Percentiles rank a stretch among this genome's conserved stretches.
Evolutionary conservation across 2,888 invertebrate species (phyloP).

Genomic region (Athrips mouffetella): DNA sequence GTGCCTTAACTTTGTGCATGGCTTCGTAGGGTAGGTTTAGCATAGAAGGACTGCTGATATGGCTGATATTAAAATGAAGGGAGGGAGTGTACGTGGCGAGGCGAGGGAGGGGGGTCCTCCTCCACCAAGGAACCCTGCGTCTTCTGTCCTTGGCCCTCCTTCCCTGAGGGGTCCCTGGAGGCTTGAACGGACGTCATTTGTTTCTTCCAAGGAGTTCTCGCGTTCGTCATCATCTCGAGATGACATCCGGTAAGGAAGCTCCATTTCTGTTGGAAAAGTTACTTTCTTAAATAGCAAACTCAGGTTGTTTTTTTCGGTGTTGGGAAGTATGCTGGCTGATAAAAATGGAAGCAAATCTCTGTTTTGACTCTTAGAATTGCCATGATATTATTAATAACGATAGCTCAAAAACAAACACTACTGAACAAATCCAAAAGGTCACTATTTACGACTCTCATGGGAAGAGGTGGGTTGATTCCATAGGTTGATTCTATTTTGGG

Average conservation of each 20-base stretch:
- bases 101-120: constrained; percentile 45
- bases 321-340: no score
- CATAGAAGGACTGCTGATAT: constrained; percentile 44
- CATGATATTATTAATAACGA: no score
- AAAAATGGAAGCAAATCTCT: no score
- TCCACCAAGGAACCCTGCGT: constrained; percentile 65
- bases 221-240: constrained; percentile 67
- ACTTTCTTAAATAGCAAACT: background rate
- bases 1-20: constrained; percentile 48
- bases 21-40: constrained; percentile 57
- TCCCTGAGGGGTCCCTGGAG: constrained; percentile 82
- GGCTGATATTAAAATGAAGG: constrained; percentile 60
- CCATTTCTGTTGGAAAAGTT: constrained; percentile 72
- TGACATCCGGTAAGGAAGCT: constrained; percentile 76
- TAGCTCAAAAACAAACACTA: no score
- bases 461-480: no score
- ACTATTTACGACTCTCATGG: no score
- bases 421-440: no score
- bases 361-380: no score
- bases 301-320: no score
- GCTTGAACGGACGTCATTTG: constrained; percentile 79
- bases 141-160: constrained; percentile 72
- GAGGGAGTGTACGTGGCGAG: constrained; percentile 38
- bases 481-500: no score
- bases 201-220: constrained; percentile 58